Evolutionary conservation across 2,888 invertebrate genomes (phyloP).

Genomic region (Dimorphilus gyrociliatus): DNA sequence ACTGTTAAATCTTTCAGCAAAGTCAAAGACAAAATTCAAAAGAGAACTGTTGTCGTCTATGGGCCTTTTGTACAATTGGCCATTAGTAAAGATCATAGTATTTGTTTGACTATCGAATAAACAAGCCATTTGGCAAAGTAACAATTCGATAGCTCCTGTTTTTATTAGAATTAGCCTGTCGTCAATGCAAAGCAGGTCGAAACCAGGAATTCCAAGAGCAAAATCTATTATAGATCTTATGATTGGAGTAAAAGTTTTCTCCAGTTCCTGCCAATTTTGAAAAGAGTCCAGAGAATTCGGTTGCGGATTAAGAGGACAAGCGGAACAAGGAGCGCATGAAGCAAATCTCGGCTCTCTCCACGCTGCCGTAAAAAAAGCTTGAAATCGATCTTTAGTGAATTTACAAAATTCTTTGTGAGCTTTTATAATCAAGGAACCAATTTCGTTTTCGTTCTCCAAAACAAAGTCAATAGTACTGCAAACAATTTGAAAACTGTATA

Average conservation of each 20-base stretch:
- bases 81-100: constrained; percentile 88
- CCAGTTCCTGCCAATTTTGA: constrained; percentile 61
- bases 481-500: too few species aligned
- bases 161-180: constrained; percentile 92
- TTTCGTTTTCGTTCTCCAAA: too few species aligned
- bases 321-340: too few species aligned
- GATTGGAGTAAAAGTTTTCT: constrained; percentile 86
- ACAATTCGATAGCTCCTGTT: too few species aligned
- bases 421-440: too few species aligned
- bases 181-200: constrained; percentile 79
- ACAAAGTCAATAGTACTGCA: too few species aligned
- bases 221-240: constrained; percentile 96
- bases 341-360: too few species aligned
- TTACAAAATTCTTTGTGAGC: too few species aligned
- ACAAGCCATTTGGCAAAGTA: constrained; percentile 82
- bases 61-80: constrained; percentile 83
- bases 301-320: constrained; percentile 85
- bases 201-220: constrained; percentile 91
- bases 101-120: constrained; percentile 73
- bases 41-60: constrained; percentile 90
- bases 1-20: constrained; percentile 83
- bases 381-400: too few species aligned
- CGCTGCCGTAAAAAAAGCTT: too few species aligned
- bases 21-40: constrained; percentile 93
- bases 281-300: constrained; percentile 46